Evolutionary conservation across 2,797 vertebrate genomes (phyloP), one percentile per base, ranked within the genome.

Genomic region (Molossus alvarezi): DNA sequence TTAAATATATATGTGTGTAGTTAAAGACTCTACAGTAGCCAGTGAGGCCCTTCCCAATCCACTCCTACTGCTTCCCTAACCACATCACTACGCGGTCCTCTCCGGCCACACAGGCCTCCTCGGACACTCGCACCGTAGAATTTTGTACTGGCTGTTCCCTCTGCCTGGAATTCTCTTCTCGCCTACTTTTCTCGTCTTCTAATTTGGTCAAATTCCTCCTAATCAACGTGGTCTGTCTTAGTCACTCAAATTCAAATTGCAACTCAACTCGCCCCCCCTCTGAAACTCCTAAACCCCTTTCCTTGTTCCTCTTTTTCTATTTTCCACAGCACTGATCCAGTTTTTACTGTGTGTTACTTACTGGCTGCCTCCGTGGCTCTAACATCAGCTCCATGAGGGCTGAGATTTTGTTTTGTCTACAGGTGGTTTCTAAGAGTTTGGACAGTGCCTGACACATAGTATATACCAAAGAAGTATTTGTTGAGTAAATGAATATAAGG

Each of bases 141-240:
- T 41, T 64, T 76, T 81, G 13, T 25, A 10, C 4, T 75, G 5
- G 12, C n/a, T 80, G 8, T 27, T 62, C 1, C 13, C 9, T 85
- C 14, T 64, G 25, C 65, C 71, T 17, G 3, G 33, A 90, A 58
- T 11, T 20, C 23, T 45, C 33, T 29, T 71, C 37, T 45, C 13
- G 9, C 17, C 5, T 9, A 25, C 29, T 86, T 21, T 17, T 33
- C 1, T 27, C 41, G 23, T 60, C 51, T 45, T 77, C 33, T 23
- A 82, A 60, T 73, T 79, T 71, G 37, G n/a, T 80, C 83, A 72
- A 45, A 84, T 75, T 88, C 14, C 14, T 69, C 21, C 72, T 91
- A 88, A 81, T 29, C 53, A 29, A 65, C 57, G 33, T 75, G 15
- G 23, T 1, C 27, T 77, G 17, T 45, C 37, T 18, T 73, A 37